Conservation (phyloP, 1,140 invertebrate species). For the Drosophila melanica region DNA sequence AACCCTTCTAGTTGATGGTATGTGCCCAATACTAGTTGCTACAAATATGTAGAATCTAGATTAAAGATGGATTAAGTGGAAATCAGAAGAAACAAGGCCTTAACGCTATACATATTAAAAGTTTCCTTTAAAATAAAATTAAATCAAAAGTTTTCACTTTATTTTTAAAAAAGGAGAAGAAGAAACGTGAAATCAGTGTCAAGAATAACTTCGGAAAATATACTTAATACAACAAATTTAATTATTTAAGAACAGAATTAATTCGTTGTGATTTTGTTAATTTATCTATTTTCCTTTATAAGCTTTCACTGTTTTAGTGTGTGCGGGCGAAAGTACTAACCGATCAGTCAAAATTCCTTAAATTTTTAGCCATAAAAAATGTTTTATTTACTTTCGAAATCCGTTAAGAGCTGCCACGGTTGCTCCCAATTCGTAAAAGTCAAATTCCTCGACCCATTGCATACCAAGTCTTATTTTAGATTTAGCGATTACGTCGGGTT, state of each 20-base stretch:
- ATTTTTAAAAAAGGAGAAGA: no score
- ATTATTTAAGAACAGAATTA: no score
- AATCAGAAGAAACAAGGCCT: not conserved
- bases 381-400: conserved; percentile 9
- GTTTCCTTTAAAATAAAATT: no score
- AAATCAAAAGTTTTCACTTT: no score
- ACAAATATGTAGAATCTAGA: no score
- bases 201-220: no score
- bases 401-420: conserved; percentile 35
- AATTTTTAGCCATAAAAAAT: conserved; percentile 16
- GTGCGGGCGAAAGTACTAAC: conserved; percentile 23
- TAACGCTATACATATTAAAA: no score
- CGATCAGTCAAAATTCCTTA: conserved; percentile 22
- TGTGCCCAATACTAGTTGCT: conserved; percentile 29
- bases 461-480: conserved; percentile 59
- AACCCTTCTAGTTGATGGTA: conserved; percentile 44
- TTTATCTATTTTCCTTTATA: no score
- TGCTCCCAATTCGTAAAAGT: conserved; percentile 15
- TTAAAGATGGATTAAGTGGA: conserved; percentile 21
- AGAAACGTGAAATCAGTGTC: no score
- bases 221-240: no score
- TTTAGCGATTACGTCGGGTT: conserved; percentile 44
- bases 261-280: no score
- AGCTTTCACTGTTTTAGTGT: not conserved
- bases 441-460: conserved; percentile 7